phyloP scores from a whole-genome alignment of 1,140 invertebrate genomes.

The Odontomachus brunneus region DNA sequence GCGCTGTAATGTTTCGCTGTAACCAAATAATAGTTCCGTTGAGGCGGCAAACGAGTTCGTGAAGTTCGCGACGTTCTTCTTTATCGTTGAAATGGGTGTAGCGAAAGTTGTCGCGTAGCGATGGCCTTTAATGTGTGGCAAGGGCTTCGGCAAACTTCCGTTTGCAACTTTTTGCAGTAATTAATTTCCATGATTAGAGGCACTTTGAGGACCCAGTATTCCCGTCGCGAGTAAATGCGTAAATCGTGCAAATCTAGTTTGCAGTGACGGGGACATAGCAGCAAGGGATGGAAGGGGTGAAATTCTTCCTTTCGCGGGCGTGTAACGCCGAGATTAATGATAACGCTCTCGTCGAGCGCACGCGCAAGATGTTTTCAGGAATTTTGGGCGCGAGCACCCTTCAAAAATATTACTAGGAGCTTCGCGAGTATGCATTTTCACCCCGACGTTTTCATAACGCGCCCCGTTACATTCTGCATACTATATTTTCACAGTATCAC shows the following conservation, averaged over 20 bases:
- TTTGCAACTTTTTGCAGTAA: slow-evolving; percentile 33
- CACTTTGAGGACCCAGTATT: neutral
- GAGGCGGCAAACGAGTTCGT: slow-evolving; percentile 44
- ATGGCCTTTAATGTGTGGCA: slow-evolving; percentile 23
- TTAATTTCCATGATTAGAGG: slow-evolving; percentile 50
- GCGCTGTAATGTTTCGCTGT: slow-evolving; percentile 31
- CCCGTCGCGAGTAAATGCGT: neutral
- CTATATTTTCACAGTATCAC: no score
- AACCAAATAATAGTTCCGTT: slow-evolving; percentile 55
- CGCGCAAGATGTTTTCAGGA: neutral
- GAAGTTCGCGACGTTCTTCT: slow-evolving; percentile 32
- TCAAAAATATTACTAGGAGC: no score
- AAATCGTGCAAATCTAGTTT: slow-evolving; percentile 2
- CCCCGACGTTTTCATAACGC: no score
- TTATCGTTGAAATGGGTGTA: slow-evolving; percentile 28
- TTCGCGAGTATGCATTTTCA: no score
- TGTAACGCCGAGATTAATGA: slow-evolving; percentile 33
- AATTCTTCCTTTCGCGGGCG: slow-evolving; percentile 16
- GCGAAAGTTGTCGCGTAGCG: slow-evolving; percentile 34
- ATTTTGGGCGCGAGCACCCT: neutral
- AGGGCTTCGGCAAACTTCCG: slow-evolving; percentile 31
- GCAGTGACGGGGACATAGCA: no score
- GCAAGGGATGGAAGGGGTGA: neutral
- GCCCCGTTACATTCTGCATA: no score
- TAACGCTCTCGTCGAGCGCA: neutral